Conservation (phyloP, 2,113 vertebrate genomes). For the Ornithorhynchus anatinus region DNA sequence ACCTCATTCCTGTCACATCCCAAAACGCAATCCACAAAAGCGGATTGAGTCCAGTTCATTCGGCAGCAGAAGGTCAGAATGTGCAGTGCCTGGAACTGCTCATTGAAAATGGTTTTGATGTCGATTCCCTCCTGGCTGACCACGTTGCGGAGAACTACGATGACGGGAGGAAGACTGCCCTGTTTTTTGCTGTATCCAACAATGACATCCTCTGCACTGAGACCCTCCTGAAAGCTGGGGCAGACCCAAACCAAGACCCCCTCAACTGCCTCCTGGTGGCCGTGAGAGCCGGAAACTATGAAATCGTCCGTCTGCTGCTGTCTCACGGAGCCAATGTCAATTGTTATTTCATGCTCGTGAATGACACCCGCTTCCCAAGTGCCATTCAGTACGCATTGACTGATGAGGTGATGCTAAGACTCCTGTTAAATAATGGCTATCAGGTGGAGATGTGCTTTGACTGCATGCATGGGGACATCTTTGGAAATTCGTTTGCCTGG, state of each 20-base stretch:
- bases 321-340: slow-evolving; percentile 81
- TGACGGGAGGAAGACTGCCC: slow-evolving; percentile 75
- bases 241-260: slow-evolving; percentile 82
- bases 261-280: slow-evolving; percentile 86
- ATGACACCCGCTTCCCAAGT: slow-evolving; percentile 82
- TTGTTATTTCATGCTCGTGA: slow-evolving; percentile 84
- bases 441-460: slow-evolving; percentile 83
- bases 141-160: slow-evolving; percentile 79
- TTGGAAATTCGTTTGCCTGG: slow-evolving; percentile 73
- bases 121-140: slow-evolving; percentile 75
- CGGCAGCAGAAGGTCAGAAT: slow-evolving; percentile 82
- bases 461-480: slow-evolving; percentile 77
- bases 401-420: slow-evolving; percentile 86
- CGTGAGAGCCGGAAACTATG: slow-evolving; percentile 78
- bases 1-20: slow-evolving; percentile 79
- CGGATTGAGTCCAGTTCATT: slow-evolving; percentile 81
- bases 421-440: slow-evolving; percentile 85
- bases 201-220: slow-evolving; percentile 78
- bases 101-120: slow-evolving; percentile 77
- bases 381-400: slow-evolving; percentile 87
- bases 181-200: slow-evolving; percentile 84
- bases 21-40: slow-evolving; percentile 77
- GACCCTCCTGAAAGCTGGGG: slow-evolving; percentile 76
- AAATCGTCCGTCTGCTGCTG: slow-evolving; percentile 81
- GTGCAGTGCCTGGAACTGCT: slow-evolving; percentile 80